phyloP scores from a whole-genome alignment of 2,888 invertebrate genomes.

The Miltochrista miniata region DNA sequence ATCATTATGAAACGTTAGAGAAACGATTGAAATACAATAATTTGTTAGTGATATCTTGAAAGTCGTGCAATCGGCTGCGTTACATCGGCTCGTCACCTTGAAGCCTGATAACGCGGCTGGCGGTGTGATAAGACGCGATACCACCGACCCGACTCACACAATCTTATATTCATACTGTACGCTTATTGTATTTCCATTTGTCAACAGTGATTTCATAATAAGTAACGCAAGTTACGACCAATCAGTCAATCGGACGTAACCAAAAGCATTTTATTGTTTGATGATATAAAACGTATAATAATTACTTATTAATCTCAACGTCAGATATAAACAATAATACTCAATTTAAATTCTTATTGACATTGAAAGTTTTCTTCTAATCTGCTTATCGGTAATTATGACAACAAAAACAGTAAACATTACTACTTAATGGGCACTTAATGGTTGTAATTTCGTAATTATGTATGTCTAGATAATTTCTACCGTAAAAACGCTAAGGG shows the following conservation, averaged over 20 bases:
- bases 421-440: neutral
- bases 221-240: conserved; percentile 4
- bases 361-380: conserved; percentile 6
- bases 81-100: conserved; percentile 78
- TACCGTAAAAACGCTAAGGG: neutral
- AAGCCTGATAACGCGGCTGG: conserved; percentile 65
- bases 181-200: conserved; percentile 23
- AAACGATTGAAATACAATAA: conserved; percentile 40
- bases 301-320: neutral
- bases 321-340: conserved; percentile 13
- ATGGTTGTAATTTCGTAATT: neutral
- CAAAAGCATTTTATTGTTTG: conserved; percentile 1
- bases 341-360: conserved; percentile 1
- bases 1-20: neutral
- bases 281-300: neutral
- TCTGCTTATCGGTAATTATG: conserved; percentile 7
- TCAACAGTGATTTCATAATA: conserved; percentile 25
- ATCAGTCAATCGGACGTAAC: conserved; percentile 2
- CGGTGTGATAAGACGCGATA: conserved; percentile 37
- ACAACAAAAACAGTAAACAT: conserved; percentile 3
- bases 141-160: conserved; percentile 21
- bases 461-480: neutral
- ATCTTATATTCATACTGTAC: conserved; percentile 27
- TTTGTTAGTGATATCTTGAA: conserved; percentile 49
- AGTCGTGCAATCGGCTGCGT: conserved; percentile 62